phyloP scores from a whole-genome alignment of 1,140 invertebrate species.

The Zaprionus ornatus region DNA sequence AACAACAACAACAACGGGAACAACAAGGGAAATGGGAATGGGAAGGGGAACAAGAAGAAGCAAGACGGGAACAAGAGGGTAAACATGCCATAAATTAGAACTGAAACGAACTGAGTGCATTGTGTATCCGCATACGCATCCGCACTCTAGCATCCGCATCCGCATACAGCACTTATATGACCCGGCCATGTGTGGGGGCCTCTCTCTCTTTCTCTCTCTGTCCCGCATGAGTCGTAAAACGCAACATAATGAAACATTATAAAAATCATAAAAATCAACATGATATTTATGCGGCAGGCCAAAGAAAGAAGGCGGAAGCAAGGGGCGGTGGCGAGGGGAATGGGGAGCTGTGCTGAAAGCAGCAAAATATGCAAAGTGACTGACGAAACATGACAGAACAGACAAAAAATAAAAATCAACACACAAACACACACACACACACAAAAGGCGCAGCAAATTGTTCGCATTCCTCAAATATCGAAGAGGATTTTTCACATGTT shows the following conservation, averaged over 20 bases:
- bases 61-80: slow-evolving; percentile 23
- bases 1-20: not conserved
- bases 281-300: slow-evolving; percentile 74
- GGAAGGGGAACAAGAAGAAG: slow-evolving; percentile 9
- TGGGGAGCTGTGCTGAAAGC: slow-evolving; percentile 24
- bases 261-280: slow-evolving; percentile 82
- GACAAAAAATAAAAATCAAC: slow-evolving; percentile 18
- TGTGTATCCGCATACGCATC: slow-evolving; percentile 41
- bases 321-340: not conserved
- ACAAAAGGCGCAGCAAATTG: slow-evolving; percentile 4
- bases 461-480: not conserved
- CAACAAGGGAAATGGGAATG: not conserved
- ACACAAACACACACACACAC: not conserved
- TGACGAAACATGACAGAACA: slow-evolving; percentile 24
- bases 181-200: slow-evolving; percentile 33
- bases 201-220: not conserved
- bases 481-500: not conserved
- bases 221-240: slow-evolving; percentile 75
- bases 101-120: slow-evolving; percentile 70
- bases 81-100: slow-evolving; percentile 69
- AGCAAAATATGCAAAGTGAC: slow-evolving; percentile 34
- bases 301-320: slow-evolving; percentile 26
- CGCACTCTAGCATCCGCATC: slow-evolving; percentile 32
- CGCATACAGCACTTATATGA: slow-evolving; percentile 32
- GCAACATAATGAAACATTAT: slow-evolving; percentile 81